Conservation (phyloP, 2,797 vertebrate genomes). For the Schizopygopsis malacanthus region DNA sequence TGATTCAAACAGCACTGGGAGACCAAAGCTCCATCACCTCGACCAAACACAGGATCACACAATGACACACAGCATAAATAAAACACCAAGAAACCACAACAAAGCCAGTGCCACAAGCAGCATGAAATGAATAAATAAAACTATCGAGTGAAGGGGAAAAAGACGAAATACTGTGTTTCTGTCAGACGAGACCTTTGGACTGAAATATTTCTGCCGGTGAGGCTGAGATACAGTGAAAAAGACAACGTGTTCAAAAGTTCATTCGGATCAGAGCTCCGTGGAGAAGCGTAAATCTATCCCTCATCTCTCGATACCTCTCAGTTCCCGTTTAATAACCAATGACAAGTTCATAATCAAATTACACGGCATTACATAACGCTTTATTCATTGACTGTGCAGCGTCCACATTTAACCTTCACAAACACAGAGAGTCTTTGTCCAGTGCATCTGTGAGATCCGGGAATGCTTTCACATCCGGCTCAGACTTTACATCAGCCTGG, state of each 20-base stretch:
- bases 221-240: not conserved
- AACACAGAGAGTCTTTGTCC: constrained; percentile 43
- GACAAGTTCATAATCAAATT: not conserved
- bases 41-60: not conserved
- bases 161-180: not conserved
- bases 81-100: constrained; percentile 1
- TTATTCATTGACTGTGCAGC: not conserved
- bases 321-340: not conserved
- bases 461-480: constrained; percentile 63
- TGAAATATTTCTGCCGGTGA: not conserved
- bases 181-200: not conserved
- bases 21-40: not conserved
- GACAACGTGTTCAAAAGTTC: not conserved
- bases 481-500: constrained; percentile 58
- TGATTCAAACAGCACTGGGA: not conserved
- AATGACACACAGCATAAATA: not conserved
- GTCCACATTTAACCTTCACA: not conserved
- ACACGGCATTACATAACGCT: not conserved
- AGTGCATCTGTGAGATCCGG: constrained; percentile 38
- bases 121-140: constrained; percentile 5
- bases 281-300: not conserved
- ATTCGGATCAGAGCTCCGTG: not conserved
- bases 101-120: not conserved
- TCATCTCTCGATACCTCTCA: not conserved
- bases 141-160: not conserved